Base-by-base conservation (phyloP, 2,888 invertebrate species). In the Mesorhabditis spiculigera region DNA sequence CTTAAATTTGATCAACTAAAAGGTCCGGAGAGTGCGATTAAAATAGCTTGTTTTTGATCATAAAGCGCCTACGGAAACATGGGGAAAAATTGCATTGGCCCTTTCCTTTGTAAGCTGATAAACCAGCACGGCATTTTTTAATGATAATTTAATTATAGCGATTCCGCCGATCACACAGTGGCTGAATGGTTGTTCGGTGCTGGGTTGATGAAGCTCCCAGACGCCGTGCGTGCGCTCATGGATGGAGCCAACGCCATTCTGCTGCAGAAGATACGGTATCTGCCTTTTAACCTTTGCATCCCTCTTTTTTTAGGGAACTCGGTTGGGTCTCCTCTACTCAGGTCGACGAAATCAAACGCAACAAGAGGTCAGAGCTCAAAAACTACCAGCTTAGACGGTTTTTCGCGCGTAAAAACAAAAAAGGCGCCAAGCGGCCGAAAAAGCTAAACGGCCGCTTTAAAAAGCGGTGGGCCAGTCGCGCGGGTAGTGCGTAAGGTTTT, bases 151-250 rank as follows among this genome's bases (percentile, higher is more conserved):
- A 28, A 28, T 28, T 28, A 28, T 28, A 28, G 66, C 42, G 69
- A 70, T 63, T 66, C 66, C 4, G 41, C 28, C 28, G 28, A 28
- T 28, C 28, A 28, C 28, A 28, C 28, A 28, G 28, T 65, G 65
- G 72, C 75, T 6, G 79, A 79, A 71, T 79, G 79, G 79, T 50
- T 79, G n/a, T 78, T 74, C 44, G 79, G 79, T 44, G 77, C 76
- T 45, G 73, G 71, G 4, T 68, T 75, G 44, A 71, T 75, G 70
- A 45, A 50, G 13, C 43, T 79, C 5, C 41, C 45, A 0, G 77
- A 75, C 68, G 79, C 79, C 5, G 77, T 75, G 0, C 62, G 41
- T 8, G 8, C 65, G 8, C 63, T 78, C 42, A 75, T 73, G 42
- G 63, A 65, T 10, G 50, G 79, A 50, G 78, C 79, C 0, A 65